phyloP scores from a whole-genome alignment of 2,113 vertebrate species.

The Thalassoma bifasciatum region DNA sequence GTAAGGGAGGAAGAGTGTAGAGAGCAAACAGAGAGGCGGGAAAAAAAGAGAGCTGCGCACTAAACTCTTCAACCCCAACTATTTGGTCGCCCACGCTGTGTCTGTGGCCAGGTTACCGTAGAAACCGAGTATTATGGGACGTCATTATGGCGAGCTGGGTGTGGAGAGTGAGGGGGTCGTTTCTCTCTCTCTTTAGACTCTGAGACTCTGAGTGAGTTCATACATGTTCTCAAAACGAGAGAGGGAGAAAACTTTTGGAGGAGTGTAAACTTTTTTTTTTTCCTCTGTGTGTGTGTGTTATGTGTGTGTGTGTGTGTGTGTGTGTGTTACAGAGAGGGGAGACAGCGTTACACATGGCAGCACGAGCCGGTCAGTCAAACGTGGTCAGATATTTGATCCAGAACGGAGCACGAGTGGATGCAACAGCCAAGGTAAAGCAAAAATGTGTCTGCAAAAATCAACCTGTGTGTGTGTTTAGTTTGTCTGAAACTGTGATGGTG shows the following conservation, averaged over 20 bases:
- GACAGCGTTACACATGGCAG: constrained; percentile 97
- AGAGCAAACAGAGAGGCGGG: constrained; percentile 7
- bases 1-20: background rate
- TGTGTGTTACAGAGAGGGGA: constrained; percentile 91
- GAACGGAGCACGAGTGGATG: constrained; percentile 93
- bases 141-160: constrained; percentile 66
- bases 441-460: background rate
- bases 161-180: constrained; percentile 47
- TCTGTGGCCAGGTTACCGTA: constrained; percentile 77
- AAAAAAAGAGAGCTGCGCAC: constrained; percentile 8
- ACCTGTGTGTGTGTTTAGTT: no score
- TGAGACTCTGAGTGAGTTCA: constrained; percentile 1
- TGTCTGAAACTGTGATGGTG: no score
- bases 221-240: background rate
- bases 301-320: constrained; percentile 30
- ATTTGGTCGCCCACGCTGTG: constrained; percentile 67
- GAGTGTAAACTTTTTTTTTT: background rate
- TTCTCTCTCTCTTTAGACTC: no score
- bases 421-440: constrained; percentile 92
- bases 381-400: constrained; percentile 94
- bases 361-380: constrained; percentile 93
- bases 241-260: constrained; percentile 17
- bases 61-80: constrained; percentile 62
- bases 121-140: constrained; percentile 68
- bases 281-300: constrained; percentile 8